These are phyloP conservation scores for Troilus luridus DNA, from an alignment of 2,888 invertebrate species.

Conservation along the genomic window DNA sequence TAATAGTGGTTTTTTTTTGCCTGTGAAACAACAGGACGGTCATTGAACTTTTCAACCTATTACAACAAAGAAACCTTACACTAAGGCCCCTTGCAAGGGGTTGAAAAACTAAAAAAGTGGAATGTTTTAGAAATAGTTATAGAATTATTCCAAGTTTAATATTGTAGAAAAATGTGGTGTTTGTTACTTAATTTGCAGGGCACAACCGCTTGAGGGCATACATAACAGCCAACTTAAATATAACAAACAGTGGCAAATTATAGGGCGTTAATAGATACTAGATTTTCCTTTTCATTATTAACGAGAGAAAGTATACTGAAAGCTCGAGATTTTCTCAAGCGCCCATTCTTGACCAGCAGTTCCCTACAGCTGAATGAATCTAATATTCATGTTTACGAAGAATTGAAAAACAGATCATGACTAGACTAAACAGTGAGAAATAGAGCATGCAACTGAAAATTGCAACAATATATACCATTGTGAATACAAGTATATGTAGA, in stretches of 20 bases:
- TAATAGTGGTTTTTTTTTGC: no score
- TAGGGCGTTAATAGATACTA: no score
- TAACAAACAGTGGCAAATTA: neutral
- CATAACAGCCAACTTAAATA: neutral
- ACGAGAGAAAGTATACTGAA: neutral
- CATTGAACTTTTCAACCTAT: neutral
- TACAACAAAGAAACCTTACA: neutral
- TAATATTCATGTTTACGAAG: neutral
- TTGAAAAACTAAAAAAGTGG: neutral
- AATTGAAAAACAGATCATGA: neutral
- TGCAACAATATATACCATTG: neutral
- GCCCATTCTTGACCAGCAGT: neutral
- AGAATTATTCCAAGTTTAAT: neutral
- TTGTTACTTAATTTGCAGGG: no score
- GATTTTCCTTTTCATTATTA: neutral
- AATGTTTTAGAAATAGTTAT: neutral
- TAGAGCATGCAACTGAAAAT: neutral
- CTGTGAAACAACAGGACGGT: neutral
- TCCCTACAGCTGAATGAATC: neutral
- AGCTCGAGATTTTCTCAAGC: neutral
- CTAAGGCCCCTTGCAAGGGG: neutral
- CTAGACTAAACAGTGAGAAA: neutral
- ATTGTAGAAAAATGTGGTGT: no score
- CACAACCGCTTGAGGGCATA: neutral
- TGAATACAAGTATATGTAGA: neutral